Evolutionary conservation across 2,113 vertebrate genomes (phyloP), one percentile per base, ranked within the genome.

Genomic region (Prunella fulvescens): DNA sequence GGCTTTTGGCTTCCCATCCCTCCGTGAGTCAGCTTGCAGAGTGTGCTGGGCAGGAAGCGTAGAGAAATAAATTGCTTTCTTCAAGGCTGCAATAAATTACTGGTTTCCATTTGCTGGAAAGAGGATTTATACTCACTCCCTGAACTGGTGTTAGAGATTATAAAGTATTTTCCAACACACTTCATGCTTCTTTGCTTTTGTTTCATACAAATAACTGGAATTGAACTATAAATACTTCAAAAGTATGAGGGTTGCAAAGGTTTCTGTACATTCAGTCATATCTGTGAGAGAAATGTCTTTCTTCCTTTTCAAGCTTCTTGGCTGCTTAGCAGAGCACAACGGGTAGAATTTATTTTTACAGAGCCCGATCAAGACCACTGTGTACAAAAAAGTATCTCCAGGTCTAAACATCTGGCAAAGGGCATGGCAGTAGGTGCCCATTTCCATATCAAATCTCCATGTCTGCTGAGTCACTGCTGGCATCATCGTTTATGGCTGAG

Each of bases 51-150:
- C 93, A 90, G 69, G 79, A 96, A 88, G 53, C 1, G 0, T 8
- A 72, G 48, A 94, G 72, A 95, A 94, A 90, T 81, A 94, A 83
- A 72, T 82, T 56, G 60, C n/a, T 92, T 47, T 88, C 56, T 78
- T 85, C 92, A 92, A 94, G 71, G 72, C 67, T 66, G 66, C 84
- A 86, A 93, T 95, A 95, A 94, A 96, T 96, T 83, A 96, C 86
- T 83, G 85, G 81, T 86, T 92, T 96, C 82, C 53, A 53, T 86
- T 95, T 93, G 76, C 88, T 92, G 88, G 92, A 93, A 95, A 92
- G 64, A 85, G 51, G 73, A 92, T 92, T 94, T 96, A 91, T 93
- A 93, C 17, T 84, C 28, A 28, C 58, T 66, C 80, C 79, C 45
- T 81, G 70, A 85, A 95, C 79, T 72, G 42, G 37, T 57, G 72